A percentile compares a stretch with the other conserved stretches of the same genome.
Evolutionary conservation across 2,888 invertebrate species (phyloP).

Genomic region (Torymus auratus): DNA sequence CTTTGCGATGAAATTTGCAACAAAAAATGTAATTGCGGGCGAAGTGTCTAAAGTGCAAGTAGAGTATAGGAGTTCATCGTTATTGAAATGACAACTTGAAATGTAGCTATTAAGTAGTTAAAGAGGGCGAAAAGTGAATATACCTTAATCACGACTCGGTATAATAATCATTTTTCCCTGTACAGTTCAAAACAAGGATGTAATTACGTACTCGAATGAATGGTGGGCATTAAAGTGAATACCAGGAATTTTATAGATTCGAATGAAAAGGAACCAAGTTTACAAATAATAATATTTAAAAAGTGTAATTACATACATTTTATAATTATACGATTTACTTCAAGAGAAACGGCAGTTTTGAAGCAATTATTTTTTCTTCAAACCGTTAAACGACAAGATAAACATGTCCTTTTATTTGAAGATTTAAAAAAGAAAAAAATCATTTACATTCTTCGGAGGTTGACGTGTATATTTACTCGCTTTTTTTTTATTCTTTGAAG

Average conservation of each 20-base stretch:
- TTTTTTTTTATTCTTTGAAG: slow-evolving; percentile 23
- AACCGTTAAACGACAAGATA: slow-evolving; percentile 32
- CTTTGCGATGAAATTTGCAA: slow-evolving; percentile 27
- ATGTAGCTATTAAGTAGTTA: slow-evolving; percentile 21
- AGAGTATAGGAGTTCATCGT: not conserved
- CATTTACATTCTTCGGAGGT: slow-evolving; percentile 41
- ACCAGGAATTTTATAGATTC: slow-evolving; percentile 18
- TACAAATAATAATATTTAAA: slow-evolving; percentile 37
- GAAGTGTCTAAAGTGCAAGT: slow-evolving; percentile 34
- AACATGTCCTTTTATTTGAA: slow-evolving; percentile 40
- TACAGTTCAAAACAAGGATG: not conserved
- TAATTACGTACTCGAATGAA: not conserved
- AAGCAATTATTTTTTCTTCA: slow-evolving; percentile 46
- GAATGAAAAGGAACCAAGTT: slow-evolving; percentile 24
- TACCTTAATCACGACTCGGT: not conserved
- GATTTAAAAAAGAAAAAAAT: slow-evolving; percentile 41
- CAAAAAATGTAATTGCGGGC: slow-evolving; percentile 47
- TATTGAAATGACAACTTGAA: slow-evolving; percentile 19
- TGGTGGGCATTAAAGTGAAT: not conserved
- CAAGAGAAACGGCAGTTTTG: slow-evolving; percentile 43
- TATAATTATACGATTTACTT: slow-evolving; percentile 19
- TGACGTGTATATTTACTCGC: slow-evolving; percentile 26
- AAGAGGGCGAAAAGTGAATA: not conserved
- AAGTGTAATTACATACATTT: slow-evolving; percentile 36
- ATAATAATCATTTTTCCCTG: slow-evolving; percentile 10